A percentile compares a stretch with the other conserved stretches of the same genome.
These are phyloP conservation scores for Phalacrocorax aristotelis DNA, from an alignment of 2,113 vertebrate genomes.

Conservation along the genomic window DNA sequence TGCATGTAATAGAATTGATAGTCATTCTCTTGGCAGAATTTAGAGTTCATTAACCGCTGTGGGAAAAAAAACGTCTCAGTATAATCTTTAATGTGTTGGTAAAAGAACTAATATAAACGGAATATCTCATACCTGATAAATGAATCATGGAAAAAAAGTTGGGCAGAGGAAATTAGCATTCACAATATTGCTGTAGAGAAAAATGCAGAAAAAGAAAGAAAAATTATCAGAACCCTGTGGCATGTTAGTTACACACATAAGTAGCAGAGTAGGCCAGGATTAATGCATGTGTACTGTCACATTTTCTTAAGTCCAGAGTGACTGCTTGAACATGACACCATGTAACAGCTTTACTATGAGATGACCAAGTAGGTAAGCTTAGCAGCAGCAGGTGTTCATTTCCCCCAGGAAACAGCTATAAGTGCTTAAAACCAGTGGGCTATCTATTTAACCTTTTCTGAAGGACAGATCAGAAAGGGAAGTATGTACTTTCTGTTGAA, in stretches of 20 bases:
- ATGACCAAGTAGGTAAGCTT: not conserved
- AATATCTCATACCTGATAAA: not conserved
- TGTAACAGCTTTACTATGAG: not conserved
- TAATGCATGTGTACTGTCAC: not conserved
- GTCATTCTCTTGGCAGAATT: not conserved
- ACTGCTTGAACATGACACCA: not conserved
- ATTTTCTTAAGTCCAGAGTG: not conserved
- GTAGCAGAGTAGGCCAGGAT: not conserved
- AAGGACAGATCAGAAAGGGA: not conserved
- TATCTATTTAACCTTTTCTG: slow-evolving; percentile 10
- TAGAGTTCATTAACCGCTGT: not conserved
- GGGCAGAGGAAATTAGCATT: not conserved
- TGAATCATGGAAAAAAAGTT: not conserved
- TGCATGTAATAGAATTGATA: not conserved
- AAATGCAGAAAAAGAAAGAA: not conserved
- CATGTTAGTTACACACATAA: not conserved
- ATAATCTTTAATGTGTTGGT: not conserved
- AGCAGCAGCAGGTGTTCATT: slow-evolving; percentile 13
- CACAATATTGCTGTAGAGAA: not conserved
- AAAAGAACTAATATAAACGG: not conserved
- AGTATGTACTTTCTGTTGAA: not conserved
- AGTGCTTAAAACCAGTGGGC: not conserved
- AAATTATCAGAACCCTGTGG: not conserved
- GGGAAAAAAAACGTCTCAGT: not conserved
- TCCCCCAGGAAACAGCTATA: not conserved